Conservation (phyloP, 2,888 invertebrate genomes). For the Panopea generosa region DNA sequence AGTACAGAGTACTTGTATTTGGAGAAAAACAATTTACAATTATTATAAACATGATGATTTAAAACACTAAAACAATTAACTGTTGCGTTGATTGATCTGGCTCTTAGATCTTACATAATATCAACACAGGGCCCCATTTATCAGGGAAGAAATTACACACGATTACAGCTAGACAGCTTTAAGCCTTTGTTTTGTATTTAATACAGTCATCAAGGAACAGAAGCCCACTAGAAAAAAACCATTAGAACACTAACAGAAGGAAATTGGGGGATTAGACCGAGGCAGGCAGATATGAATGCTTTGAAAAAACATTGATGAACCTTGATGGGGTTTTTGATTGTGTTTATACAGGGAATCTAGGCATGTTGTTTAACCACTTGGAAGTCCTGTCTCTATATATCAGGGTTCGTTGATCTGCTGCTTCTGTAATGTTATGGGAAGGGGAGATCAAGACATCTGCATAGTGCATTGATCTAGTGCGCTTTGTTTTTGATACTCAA, state of each 20-base stretch:
- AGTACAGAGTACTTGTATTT: no score
- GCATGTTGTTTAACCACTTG: neutral
- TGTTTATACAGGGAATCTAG: neutral
- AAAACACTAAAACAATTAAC: constrained; percentile 54
- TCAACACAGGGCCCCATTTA: constrained; percentile 50
- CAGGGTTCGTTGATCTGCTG: no score
- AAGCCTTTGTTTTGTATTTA: constrained; percentile 10
- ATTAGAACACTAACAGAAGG: no score
- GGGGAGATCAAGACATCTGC: no score
- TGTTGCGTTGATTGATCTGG: constrained; percentile 38
- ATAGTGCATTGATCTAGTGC: no score
- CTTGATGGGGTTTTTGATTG: neutral
- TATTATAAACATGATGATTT: constrained; percentile 52
- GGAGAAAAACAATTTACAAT: constrained; percentile 3
- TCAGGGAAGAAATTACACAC: constrained; percentile 38
- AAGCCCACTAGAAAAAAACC: no score
- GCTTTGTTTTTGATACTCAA: no score
- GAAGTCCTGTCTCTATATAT: neutral
- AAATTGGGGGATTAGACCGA: neutral
- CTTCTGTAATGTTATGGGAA: no score
- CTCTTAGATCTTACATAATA: constrained; percentile 56
- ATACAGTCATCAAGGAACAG: neutral
- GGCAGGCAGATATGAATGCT: neutral
- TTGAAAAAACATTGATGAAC: constrained; percentile 1
- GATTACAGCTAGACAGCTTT: constrained; percentile 28